Conservation (phyloP, 1,140 invertebrate species). For the Portunus trituberculatus region DNA sequence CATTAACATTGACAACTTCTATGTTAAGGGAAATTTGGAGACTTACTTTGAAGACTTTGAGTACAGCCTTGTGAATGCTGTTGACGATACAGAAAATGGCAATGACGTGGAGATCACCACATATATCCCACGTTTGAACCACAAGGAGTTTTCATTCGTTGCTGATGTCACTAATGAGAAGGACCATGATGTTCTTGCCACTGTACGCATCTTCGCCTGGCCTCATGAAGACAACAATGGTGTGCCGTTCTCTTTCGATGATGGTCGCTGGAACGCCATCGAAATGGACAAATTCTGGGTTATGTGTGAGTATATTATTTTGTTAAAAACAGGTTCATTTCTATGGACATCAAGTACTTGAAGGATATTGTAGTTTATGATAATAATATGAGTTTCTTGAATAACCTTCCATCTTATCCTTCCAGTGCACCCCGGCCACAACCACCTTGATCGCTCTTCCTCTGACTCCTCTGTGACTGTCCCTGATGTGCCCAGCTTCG, state of each 20-base stretch:
- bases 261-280: constrained; percentile 57
- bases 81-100: constrained; percentile 40
- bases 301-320: constrained; percentile 31
- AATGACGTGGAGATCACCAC: constrained; percentile 49
- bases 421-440: constrained; percentile 31
- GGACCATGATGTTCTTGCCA: constrained; percentile 21
- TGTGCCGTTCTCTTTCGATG: constrained; percentile 31
- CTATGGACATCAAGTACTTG: too few relatives aligned
- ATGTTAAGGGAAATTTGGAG: constrained; percentile 29
- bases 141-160: constrained; percentile 50
- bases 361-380: neutral
- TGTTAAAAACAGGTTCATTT: too few relatives aligned
- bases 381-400: neutral
- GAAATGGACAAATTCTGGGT: constrained; percentile 63
- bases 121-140: constrained; percentile 41
- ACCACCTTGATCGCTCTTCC: constrained; percentile 34
- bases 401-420: neutral
- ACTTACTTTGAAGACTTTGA: constrained; percentile 61
- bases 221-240: constrained; percentile 55
- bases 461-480: constrained; percentile 66
- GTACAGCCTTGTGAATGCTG: constrained; percentile 55
- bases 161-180: constrained; percentile 32
- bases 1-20: constrained; percentile 42
- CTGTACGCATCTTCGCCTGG: constrained; percentile 60
- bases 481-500: constrained; percentile 74